A percentile compares a stretch with the other conserved stretches of the same genome.
These are phyloP conservation scores for Mythimna vitellina DNA, from an alignment of 2,888 invertebrate genomes.

Conservation along the genomic window DNA sequence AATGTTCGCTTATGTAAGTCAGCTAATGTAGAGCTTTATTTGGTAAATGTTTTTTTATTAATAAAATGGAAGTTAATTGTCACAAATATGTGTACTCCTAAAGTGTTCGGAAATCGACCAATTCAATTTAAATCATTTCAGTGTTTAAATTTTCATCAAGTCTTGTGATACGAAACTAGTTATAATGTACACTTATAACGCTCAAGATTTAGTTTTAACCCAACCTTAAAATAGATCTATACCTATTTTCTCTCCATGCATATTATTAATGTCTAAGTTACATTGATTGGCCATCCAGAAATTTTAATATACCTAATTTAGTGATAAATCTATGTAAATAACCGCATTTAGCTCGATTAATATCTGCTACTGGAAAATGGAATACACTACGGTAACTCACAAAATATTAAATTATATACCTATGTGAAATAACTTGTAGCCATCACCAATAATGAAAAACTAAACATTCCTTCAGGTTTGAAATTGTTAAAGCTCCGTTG, in stretches of 20 bases:
- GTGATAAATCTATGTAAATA: constrained; percentile 34
- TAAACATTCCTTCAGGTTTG: constrained; percentile 3
- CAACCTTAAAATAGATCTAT: constrained; percentile 19
- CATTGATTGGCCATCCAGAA: constrained; percentile 44
- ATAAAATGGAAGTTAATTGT: constrained; percentile 28
- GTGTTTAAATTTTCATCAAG: constrained; percentile 10
- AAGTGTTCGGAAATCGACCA: constrained; percentile 4
- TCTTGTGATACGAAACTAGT: constrained; percentile 1
- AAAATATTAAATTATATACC: constrained; percentile 37
- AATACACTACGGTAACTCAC: constrained; percentile 36
- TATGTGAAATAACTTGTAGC: constrained; percentile 54
- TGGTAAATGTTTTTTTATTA: constrained; percentile 70
- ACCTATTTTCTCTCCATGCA: background rate
- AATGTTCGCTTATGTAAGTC: constrained; percentile 81
- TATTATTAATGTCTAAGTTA: constrained; percentile 34
- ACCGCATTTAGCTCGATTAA: constrained; percentile 24
- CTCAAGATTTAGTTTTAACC: constrained; percentile 24
- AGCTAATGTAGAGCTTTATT: constrained; percentile 79
- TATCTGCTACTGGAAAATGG: constrained; percentile 8
- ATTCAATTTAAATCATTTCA: constrained; percentile 3
- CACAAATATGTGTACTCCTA: constrained; percentile 34
- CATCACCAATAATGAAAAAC: constrained; percentile 17
- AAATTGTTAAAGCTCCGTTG: constrained; percentile 9
- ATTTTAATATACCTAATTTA: constrained; percentile 12
- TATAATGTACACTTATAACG: constrained; percentile 9